Evolutionary conservation across 2,113 vertebrate species (phyloP).

Genomic region (Tachysurus vachellii): DNA sequence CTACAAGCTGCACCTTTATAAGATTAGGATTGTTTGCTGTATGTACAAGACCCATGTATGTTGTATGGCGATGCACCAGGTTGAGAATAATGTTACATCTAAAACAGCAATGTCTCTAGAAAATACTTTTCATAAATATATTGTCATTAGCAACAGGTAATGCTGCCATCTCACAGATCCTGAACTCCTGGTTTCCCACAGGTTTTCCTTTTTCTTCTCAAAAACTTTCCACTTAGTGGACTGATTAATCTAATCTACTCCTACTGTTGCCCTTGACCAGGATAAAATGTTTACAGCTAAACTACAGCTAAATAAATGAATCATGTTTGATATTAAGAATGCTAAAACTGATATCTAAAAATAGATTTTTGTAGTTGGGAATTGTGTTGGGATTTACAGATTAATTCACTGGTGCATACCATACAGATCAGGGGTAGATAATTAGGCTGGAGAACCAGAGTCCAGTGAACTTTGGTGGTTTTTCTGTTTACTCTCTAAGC

Average conservation of each 20-base stretch:
- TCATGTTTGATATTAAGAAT: background rate
- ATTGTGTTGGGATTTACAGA: background rate
- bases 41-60: conserved; percentile 26
- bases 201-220: background rate
- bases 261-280: background rate
- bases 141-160: conserved; percentile 14
- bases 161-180: background rate
- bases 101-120: conserved; percentile 26
- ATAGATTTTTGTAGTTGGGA: background rate
- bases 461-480: background rate
- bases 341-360: background rate
- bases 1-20: conserved; percentile 4
- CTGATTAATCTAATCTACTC: too few species aligned
- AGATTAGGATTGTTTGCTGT: background rate
- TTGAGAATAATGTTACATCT: conserved; percentile 20
- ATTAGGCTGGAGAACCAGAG: background rate
- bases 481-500: background rate
- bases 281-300: background rate
- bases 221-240: background rate
- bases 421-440: background rate
- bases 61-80: conserved; percentile 33
- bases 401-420: conserved; percentile 11
- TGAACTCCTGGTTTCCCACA: background rate
- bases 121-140: conserved; percentile 6
- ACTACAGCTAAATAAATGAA: too few species aligned